Evolutionary conservation across 2,797 vertebrate species (phyloP), one percentile per base, ranked within the genome.

Genomic region (Phrynocephalus vlangalii): DNA sequence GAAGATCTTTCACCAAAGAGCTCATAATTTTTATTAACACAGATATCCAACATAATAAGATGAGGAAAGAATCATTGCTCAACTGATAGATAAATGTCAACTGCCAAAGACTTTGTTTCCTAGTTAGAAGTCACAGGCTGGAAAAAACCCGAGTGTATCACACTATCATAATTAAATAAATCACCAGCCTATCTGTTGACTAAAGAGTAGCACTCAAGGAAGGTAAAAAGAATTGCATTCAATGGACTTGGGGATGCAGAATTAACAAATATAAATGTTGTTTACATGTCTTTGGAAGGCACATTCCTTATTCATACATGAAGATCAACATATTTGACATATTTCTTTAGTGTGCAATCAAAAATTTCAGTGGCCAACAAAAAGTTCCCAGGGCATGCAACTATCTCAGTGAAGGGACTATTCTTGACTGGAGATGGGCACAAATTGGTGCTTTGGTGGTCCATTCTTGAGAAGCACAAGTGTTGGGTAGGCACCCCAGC

Each of bases 21-120:
- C 82, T 87, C 38, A 85, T 83, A 13, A 87, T 87, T 83, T 81
- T 86, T 44, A 44, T 0, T 92, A 91, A 88, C 48, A 5, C 3
- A 79, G 28, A 72, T 15, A 50, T 86, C 48, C 68, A 76, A 26
- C 0, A 84, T 60, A 68, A 79, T 72, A 84, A 78, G 38, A 33
- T 78, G 88, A 87, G 33, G 16, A 87, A 88, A 77, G 0, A 72
- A 11, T 24, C 24, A 80, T 6, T 71, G 10, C 73, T 91, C 68
- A 91, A 78, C 77, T 83, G 18, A n/a, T 86, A 1, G 83, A 38
- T 30, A 88, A 52, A 93, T 84, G 5, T 50, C 33, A 66, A 48
- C 33, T 87, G 3, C 85, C 88, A 81, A 78, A 60, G n/a, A 92
- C 89, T 56, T 56, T 79, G 88, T 92, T 75, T 88, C 6, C 24